Percentiles rank a stretch among this genome's conserved stretches.
Conservation (phyloP, 2,113 vertebrate species). For the Prinia subflava region DNA sequence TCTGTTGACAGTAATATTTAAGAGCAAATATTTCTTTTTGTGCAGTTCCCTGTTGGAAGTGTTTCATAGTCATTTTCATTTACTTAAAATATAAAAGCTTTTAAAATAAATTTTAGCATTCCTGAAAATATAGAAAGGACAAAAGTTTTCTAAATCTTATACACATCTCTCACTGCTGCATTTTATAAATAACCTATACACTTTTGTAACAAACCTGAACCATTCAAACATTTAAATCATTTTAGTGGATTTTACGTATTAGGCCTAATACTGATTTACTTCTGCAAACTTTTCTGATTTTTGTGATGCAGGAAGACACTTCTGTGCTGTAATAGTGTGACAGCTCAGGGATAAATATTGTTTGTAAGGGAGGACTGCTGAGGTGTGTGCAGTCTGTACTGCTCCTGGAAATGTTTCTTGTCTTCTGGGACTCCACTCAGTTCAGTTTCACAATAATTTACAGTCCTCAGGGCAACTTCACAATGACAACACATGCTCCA, state of each 20-base stretch:
- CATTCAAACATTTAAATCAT: background rate
- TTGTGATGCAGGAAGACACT: constrained; percentile 13
- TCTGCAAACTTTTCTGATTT: background rate
- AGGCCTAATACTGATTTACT: background rate
- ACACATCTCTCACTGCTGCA: background rate
- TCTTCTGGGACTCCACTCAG: background rate
- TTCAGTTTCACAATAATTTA: background rate
- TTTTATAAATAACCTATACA: background rate
- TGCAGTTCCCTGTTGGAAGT: background rate
- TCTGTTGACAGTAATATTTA: background rate
- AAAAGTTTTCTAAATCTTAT: background rate
- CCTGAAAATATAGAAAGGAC: background rate
- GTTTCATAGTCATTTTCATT: background rate
- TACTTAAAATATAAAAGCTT: background rate
- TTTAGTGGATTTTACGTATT: background rate
- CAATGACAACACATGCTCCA: constrained; percentile 89
- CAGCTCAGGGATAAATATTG: background rate
- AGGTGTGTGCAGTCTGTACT: background rate
- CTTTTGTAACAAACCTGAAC: background rate
- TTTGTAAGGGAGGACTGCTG: background rate
- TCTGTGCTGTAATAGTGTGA: background rate
- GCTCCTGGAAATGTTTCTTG: background rate
- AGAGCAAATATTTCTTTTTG: background rate
- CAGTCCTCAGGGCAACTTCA: constrained; percentile 84
- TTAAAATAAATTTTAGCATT: background rate